Base-by-base conservation (phyloP, 2,797 vertebrate genomes). In the Melopsittacus undulatus region DNA sequence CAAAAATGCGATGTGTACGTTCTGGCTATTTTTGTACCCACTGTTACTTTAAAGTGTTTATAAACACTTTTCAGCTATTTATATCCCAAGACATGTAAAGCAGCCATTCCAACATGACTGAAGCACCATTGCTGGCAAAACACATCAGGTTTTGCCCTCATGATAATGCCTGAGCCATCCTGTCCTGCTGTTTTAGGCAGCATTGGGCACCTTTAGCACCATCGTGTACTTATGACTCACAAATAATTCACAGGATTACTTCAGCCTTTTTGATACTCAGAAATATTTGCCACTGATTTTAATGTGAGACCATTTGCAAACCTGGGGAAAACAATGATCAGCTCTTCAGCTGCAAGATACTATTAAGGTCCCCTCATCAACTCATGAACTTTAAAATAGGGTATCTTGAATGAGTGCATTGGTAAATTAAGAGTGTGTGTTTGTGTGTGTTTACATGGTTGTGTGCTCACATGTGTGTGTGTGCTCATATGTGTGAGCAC, bases 201-300 rank as follows among this genome's bases (percentile, higher is more conserved):
- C 51, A 56, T 23, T 72, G 91, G 86, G 63, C 82, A 91, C 87
- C 83, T 94, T 94, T 92, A 96, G 89, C 90, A 96, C 87, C 83
- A 56, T 42, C 23, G 4, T 63, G 49, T 46, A 64, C 32, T 92
- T 57, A 21, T 94, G 96, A 96, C 73, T 96, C 96, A 94, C 79
- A 72, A 68, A 59, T 67, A 96, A 84, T 70, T 84, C 87, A 27
- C 56, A 26, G 42, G 51, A 93, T 93, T 94, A 73, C 40, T 95
- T 95, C 90, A 86, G 93, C 91, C 72, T 82, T 22, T 46, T 82
- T 70, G 91, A 34, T 30, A 51, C 27, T 89, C 63, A 80, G 29
- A 78, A 92, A 72, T 46, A 27, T 75, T 83, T 94, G 52, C 45
- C n/a, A 9, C 80, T 27, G 64, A 69, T 45, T 56, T 57, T 62